Base-by-base conservation (phyloP, 2,797 vertebrate genomes). In the Lophura swinhoii region DNA sequence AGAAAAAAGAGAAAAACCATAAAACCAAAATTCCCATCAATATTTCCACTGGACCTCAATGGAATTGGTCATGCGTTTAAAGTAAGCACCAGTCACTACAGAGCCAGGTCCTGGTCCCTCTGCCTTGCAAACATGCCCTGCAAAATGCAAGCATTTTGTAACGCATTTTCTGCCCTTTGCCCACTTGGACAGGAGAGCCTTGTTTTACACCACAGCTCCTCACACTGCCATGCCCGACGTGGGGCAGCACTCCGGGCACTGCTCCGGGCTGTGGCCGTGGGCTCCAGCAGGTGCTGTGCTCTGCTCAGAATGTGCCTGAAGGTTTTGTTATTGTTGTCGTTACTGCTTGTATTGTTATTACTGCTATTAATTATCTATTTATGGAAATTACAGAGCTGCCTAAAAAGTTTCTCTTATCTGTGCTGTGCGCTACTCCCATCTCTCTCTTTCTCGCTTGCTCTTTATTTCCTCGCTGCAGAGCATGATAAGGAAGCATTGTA, bases 1-100 rank as follows among this genome's bases (percentile, higher is more conserved):
- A 43, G 43, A 43, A 43, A 14, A n/a, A 10, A 4, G 23, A 16
- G 9, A 41, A n/a, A 14, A 29, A 55, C 10, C 11, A 41, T 28
- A 17, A 33, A 49, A 13, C 8, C 33, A 6, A 26, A 33, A 44
- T 31, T 55, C 37, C 1, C 0, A 1, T 18, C 6, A 1, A 0
- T 6, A 2, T 20, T 8, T 29, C 56, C 68, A 22, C 0, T 9
- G 62, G 59, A 31, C 21, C 60, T 20, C 35, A 2, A 62, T 8
- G 73, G 58, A 35, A 28, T 3, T 29, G 66, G 24, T 13, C 33
- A 3, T 2, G 26, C 67, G 6, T 21, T 53, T 58, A 12, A 43
- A 35, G 67, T 9, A 23, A 33, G 35, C 59, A 56, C 24, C 31
- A 20, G 31, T n/a, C 55, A 58, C 20, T 70, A 55, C 35, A 53